Base-by-base conservation (phyloP, 92 coral and sea anemone species). In the Phenganax marumi region DNA sequence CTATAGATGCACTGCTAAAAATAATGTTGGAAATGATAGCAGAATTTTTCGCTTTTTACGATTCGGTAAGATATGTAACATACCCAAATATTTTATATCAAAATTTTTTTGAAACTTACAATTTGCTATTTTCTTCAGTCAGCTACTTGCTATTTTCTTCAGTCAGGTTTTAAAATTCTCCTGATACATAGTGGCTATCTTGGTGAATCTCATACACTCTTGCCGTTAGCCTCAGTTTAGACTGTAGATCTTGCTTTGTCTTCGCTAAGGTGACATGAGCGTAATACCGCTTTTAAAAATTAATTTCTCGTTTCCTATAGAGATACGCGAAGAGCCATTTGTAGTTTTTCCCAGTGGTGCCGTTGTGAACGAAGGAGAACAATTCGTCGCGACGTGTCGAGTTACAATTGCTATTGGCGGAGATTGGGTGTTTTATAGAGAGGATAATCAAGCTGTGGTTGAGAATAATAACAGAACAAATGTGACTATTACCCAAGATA, bases 1-100 rank as follows among this genome's bases (percentile, higher is more conserved):
- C 68, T 94, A 89, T 64, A 77, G 73, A 6, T 94, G 98, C 71
- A 54, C 71, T 49, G 97, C 97, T 14, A 64, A 10, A 12, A 94
- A 92, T 61, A 8, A 64, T 10, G 33, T 78, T 66, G 97, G 97
- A 49, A 84, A 66, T 47, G 93, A 88, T 66, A 75, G 84, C 12
- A 50, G 68, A 49, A 50, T 68, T 9, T 65, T 86, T 10, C 49
- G 53, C 57, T 79, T 94, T 50, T 50, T 19, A 54, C 92, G 98
- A 8, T 57, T 69, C 63, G 98, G 98, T 93, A 84, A 86, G 97
- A 19, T n/a, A 19, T 5, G 7, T 3, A 14, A 48, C 12, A 0
- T 46, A 33, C 43, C 3, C 43, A 33, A 33, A 33, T 33, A 33
- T 33, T 33, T 33, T 33, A 33, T 5, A 33, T 33, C 43, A 33